Evolutionary conservation across 2,113 vertebrate species (phyloP), one percentile per base, ranked within the genome.

Genomic region (Trinectes maculatus): DNA sequence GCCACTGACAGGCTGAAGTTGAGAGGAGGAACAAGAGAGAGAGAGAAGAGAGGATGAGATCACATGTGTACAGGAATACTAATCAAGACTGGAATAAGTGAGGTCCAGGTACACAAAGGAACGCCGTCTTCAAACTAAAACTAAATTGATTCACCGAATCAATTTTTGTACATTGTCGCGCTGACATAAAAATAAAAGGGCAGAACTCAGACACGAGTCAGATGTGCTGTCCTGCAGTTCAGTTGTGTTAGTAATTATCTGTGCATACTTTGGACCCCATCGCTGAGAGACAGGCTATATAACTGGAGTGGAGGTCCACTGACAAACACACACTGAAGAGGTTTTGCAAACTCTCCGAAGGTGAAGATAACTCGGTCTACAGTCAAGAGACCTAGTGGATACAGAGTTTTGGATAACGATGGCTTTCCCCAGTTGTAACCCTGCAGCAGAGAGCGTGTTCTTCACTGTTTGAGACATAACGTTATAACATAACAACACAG

Each of bases 21-120:
- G 33, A 52, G 24, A 58, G 7, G n/a, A 22, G 25, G 31, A 55
- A n/a, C 13, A 19, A 46, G 9, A 59, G 33, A 5, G 12, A 55
- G 19, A 34, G 40, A 29, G 18, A 21, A 43, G 34, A 42, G 22
- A 58, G 52, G 26, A 15, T 37, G 15, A 19, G 24, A 28, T n/a
- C 24, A 19, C 34, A 25, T 39, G 26, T 19, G 22, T 47, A 52
- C 12, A 70, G 34, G 62, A 70, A 74, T 82, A 84, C 63, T 44
- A 82, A 78, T 5, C 22, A 13, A 37, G 22, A 40, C 34, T 42
- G 6, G 12, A 44, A 63, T 18, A 11, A 67, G 9, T 55, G 22
- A 59, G 29, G 13, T 39, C 43, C 33, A 55, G 15, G 57, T 1
- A 18, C 34, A 52, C 21, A n/a, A 16, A 18, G 16, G n/a, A n/a